Evolutionary conservation across 2,888 invertebrate genomes (phyloP), one percentile per base, ranked within the genome.

Genomic region (Atethmia centrago): DNA sequence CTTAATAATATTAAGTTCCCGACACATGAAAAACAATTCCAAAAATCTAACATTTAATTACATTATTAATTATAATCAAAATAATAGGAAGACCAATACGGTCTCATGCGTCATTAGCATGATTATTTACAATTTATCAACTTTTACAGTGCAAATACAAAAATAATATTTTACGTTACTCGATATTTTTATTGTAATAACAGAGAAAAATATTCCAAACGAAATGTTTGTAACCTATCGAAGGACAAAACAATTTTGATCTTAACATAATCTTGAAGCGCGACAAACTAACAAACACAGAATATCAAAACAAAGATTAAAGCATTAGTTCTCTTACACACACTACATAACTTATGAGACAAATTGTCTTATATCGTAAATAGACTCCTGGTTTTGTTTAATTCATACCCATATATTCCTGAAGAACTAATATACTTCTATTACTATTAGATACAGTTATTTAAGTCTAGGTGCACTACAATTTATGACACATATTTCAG

Each of bases 41-140:
- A 86, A 90, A 89, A 90, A 86, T 67, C 77, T 83, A 87, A 85
- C 80, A 85, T 82, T 87, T 84, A 84, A 85, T 87, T 87, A 89
- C 77, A 25, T 71, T 25, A 70, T 81, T 80, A 80, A 77, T 79
- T 83, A 82, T 67, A 67, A 77, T 75, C 31, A 63, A 80, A 73
- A 82, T 83, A 74, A 66, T 71, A 78, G 71, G 61, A 79, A 70
- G 74, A 83, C 75, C 79, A 83, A 84, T 77, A 84, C 71, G 76
- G 77, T 74, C 56, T 63, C 70, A 66, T 70, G 68, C 58, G 66
- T 69, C 63, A 71, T 55, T 61, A 71, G 45, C 75, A 73, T 71
- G 61, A 74, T 71, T 82, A 84, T 87, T 79, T 87, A 87, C 82
- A 86, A 67, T 69, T 64, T 28, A 69, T 67, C 42, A 72, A 67